Conservation (phyloP, 2,888 invertebrate species). For the Parnassius glacialis region DNA sequence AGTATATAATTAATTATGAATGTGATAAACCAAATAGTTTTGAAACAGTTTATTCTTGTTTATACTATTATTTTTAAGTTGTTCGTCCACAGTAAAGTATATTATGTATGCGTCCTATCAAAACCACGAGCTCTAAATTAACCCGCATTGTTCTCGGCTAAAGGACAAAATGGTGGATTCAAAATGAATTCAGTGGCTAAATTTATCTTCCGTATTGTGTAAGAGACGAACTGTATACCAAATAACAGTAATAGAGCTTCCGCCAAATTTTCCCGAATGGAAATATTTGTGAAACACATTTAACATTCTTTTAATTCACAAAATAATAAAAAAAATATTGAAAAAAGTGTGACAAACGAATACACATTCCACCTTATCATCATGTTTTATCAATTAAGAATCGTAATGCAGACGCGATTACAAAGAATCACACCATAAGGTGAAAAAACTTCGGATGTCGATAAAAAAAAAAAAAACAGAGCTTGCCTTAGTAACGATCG, state of each 20-base stretch:
- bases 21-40: conserved; percentile 15
- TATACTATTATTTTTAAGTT: conserved; percentile 10
- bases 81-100: conserved; percentile 18
- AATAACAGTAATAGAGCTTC: conserved; percentile 21
- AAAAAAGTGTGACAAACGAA: too few relatives aligned
- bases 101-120: conserved; percentile 23
- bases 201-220: conserved; percentile 27
- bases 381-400: too few relatives aligned
- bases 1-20: conserved; percentile 19
- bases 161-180: conserved; percentile 26
- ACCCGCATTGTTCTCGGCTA: conserved; percentile 27
- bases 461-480: too few relatives aligned
- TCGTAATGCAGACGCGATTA: too few relatives aligned
- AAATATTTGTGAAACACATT: not conserved
- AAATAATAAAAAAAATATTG: too few relatives aligned
- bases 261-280: not conserved
- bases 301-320: not conserved
- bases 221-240: conserved; percentile 25
- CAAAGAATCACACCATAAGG: too few relatives aligned
- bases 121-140: conserved; percentile 27
- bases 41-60: conserved; percentile 22
- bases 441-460: too few relatives aligned
- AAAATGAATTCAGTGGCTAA: conserved; percentile 23
- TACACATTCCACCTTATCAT: too few relatives aligned
- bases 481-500: not conserved